These are phyloP conservation scores for Kryptolebias ocellatus DNA, from an alignment of 2,797 vertebrate genomes.

Conservation along the genomic window DNA sequence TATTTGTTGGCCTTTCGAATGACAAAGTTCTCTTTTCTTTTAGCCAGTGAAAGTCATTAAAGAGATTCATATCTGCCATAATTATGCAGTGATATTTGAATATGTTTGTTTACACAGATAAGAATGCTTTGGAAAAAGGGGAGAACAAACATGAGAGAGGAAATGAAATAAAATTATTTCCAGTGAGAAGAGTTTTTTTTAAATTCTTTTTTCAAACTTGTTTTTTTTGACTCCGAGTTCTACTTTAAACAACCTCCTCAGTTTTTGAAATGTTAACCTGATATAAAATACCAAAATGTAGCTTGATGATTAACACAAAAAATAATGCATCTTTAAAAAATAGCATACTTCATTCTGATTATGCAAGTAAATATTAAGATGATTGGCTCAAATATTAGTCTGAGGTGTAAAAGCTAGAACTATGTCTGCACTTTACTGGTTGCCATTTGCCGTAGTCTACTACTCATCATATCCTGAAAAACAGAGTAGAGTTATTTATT, in stretches of 20 bases:
- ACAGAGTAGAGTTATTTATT: no score
- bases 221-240: conserved; percentile 5
- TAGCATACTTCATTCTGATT: not conserved
- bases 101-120: conserved; percentile 52
- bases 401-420: no score
- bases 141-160: conserved; percentile 6
- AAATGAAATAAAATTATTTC: conserved; percentile 32
- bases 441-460: no score
- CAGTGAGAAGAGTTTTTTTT: conserved; percentile 25
- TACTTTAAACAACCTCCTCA: conserved; percentile 1
- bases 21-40: conserved; percentile 18
- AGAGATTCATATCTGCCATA: conserved; percentile 6
- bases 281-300: not conserved
- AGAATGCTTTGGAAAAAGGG: conserved; percentile 33
- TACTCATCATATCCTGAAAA: no score
- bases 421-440: no score
- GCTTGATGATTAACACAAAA: not conserved
- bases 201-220: conserved; percentile 5
- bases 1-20: conserved; percentile 49
- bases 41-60: conserved; percentile 4
- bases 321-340: no score
- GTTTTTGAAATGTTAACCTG: conserved; percentile 7
- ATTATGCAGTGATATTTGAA: conserved; percentile 56
- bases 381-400: not conserved
- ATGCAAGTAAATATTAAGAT: not conserved